A percentile compares a stretch with the other conserved stretches of the same genome.
These are phyloP conservation scores for Stegostoma tigrinum DNA, from an alignment of 2,113 vertebrate species.

Conservation along the genomic window DNA sequence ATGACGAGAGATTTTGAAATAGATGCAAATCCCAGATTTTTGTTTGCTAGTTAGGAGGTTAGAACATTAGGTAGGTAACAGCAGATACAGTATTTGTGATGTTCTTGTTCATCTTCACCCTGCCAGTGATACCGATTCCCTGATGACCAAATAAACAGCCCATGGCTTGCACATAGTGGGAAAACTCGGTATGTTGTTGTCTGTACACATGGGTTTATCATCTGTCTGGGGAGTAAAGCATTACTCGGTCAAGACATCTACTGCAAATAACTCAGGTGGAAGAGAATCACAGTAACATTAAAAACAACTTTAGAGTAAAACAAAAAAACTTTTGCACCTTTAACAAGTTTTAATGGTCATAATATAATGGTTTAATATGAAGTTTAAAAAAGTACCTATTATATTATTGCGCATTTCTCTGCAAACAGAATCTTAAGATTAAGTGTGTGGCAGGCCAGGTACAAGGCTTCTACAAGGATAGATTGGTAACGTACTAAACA, in stretches of 20 bases:
- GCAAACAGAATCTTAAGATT: background rate
- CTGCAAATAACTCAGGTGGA: background rate
- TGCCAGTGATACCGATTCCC: background rate
- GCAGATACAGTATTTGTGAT: background rate
- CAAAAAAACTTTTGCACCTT: background rate
- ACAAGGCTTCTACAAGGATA: background rate
- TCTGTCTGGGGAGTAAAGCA: background rate
- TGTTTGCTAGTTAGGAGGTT: background rate
- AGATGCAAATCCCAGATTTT: background rate
- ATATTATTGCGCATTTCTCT: background rate
- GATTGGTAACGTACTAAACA: background rate
- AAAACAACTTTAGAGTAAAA: background rate
- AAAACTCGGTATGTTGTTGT: background rate
- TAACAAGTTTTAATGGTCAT: background rate
- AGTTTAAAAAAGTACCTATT: background rate
- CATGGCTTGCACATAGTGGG: background rate
- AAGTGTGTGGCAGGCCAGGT: background rate
- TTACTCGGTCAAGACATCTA: background rate
- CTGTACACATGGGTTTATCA: background rate
- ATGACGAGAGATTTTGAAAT: background rate
- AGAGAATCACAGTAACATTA: background rate
- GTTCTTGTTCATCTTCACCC: background rate
- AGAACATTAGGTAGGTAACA: background rate
- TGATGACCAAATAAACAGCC: background rate
- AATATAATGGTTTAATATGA: background rate